Evolutionary conservation across 2,888 invertebrate genomes (phyloP).

Genomic region (Acleris emargana): DNA sequence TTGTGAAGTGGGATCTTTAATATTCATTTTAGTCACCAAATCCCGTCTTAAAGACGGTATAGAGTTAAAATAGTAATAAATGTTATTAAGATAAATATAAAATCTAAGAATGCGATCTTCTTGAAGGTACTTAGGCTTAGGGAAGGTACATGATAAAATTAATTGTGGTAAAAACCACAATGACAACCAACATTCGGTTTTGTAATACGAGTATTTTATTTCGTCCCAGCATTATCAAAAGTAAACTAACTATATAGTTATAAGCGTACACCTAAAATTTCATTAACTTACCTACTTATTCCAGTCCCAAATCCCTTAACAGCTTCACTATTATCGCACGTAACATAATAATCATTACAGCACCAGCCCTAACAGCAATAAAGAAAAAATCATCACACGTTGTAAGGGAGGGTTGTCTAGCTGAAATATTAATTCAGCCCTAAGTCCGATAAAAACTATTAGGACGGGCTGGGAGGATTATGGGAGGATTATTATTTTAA

Average conservation of each 20-base stretch:
- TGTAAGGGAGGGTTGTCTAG: slow-evolving; percentile 48
- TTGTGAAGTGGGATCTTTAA: no score
- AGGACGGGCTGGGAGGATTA: slow-evolving; percentile 69
- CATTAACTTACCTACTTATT: slow-evolving; percentile 1
- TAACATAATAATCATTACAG: slow-evolving; percentile 29
- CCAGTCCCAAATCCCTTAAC: slow-evolving; percentile 10
- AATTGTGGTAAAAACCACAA: no score
- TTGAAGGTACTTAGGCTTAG: no score
- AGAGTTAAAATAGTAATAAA: no score
- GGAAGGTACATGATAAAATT: no score
- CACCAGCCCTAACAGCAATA: slow-evolving; percentile 31
- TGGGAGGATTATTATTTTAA: slow-evolving; percentile 81
- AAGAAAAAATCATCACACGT: slow-evolving; percentile 43
- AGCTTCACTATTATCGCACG: slow-evolving; percentile 18
- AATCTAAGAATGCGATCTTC: no score
- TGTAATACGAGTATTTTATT: no score
- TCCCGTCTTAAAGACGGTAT: no score
- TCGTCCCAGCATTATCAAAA: background rate
- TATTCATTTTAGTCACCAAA: no score
- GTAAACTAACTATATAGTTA: background rate
- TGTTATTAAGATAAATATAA: no score
- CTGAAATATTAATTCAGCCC: slow-evolving; percentile 79
- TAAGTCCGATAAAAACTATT: slow-evolving; percentile 78
- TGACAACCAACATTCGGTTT: no score
- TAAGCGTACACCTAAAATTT: background rate